These are phyloP conservation scores for Ochropleura leucogaster DNA, from an alignment of 2,888 invertebrate species.

Conservation along the genomic window DNA sequence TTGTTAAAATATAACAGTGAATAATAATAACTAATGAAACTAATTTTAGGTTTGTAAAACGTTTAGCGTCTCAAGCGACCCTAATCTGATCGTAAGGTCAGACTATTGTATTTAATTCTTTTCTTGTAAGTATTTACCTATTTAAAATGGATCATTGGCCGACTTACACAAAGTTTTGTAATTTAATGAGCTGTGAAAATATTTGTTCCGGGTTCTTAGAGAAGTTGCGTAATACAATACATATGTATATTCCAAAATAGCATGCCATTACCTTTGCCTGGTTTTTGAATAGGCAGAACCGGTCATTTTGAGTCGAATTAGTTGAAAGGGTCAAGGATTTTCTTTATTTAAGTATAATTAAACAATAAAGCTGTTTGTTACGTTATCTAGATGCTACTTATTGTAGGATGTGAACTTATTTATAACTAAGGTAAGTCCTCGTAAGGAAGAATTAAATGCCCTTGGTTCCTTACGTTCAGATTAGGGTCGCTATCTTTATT, in stretches of 20 bases:
- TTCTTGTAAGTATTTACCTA: conserved; percentile 16
- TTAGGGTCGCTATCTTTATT: conserved; percentile 6
- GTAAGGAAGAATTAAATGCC: too few species aligned
- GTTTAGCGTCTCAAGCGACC: conserved; percentile 7
- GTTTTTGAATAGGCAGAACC: conserved; percentile 33
- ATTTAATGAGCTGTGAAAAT: background rate
- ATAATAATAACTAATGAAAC: background rate
- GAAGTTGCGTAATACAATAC: conserved; percentile 9
- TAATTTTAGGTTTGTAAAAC: background rate
- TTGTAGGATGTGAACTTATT: background rate
- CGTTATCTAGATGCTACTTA: background rate
- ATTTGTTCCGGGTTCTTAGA: conserved; percentile 22
- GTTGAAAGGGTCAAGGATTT: background rate
- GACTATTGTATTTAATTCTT: conserved; percentile 16
- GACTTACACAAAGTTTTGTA: conserved; percentile 24
- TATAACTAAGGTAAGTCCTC: too few species aligned
- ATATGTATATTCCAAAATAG: conserved; percentile 17
- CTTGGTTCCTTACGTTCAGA: conserved; percentile 8
- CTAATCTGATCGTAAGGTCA: conserved; percentile 23
- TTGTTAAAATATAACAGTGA: background rate
- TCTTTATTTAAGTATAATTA: background rate
- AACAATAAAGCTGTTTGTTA: background rate
- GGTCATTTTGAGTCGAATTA: conserved; percentile 24
- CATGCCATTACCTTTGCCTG: background rate
- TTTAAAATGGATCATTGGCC: conserved; percentile 28